Conservation (phyloP, 1,140 invertebrate genomes). For the Sycophaga agraensis region DNA sequence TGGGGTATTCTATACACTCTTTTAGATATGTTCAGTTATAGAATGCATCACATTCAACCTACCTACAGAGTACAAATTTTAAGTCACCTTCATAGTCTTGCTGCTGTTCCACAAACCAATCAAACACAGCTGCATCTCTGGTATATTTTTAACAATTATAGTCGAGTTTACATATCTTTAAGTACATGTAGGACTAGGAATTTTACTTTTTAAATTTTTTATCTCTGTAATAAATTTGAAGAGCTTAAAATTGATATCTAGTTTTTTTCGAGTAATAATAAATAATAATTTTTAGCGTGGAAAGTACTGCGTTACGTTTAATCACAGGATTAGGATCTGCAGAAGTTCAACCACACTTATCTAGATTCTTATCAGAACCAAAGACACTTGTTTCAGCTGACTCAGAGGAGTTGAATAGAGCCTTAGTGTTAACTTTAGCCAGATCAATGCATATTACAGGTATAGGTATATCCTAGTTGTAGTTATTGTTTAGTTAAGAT, state of each 20-base stretch:
- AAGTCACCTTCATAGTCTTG: slow-evolving; percentile 84
- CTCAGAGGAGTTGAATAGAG: slow-evolving; percentile 92
- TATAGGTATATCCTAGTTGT: slow-evolving; percentile 29
- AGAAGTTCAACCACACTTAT: slow-evolving; percentile 89
- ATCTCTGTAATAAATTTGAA: no score
- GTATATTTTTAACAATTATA: slow-evolving; percentile 41
- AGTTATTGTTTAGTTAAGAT: slow-evolving; percentile 8
- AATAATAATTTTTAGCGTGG: slow-evolving; percentile 67
- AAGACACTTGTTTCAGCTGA: slow-evolving; percentile 89
- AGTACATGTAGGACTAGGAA: no score
- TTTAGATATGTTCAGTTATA: slow-evolving; percentile 94
- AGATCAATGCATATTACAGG: slow-evolving; percentile 92
- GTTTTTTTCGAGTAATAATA: background rate
- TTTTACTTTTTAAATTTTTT: no score
- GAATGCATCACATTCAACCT: slow-evolving; percentile 94
- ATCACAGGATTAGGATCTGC: slow-evolving; percentile 89
- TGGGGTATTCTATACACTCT: slow-evolving; percentile 94
- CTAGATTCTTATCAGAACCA: slow-evolving; percentile 81
- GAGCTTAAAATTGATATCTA: no score
- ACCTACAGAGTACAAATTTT: slow-evolving; percentile 91
- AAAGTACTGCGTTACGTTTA: slow-evolving; percentile 87
- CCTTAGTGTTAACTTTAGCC: slow-evolving; percentile 89
- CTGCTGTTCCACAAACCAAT: slow-evolving; percentile 88
- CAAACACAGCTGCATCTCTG: slow-evolving; percentile 93
- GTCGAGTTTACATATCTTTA: background rate